Evolutionary conservation across 2,888 invertebrate species (phyloP).

Genomic region (Chironomus riparius): DNA sequence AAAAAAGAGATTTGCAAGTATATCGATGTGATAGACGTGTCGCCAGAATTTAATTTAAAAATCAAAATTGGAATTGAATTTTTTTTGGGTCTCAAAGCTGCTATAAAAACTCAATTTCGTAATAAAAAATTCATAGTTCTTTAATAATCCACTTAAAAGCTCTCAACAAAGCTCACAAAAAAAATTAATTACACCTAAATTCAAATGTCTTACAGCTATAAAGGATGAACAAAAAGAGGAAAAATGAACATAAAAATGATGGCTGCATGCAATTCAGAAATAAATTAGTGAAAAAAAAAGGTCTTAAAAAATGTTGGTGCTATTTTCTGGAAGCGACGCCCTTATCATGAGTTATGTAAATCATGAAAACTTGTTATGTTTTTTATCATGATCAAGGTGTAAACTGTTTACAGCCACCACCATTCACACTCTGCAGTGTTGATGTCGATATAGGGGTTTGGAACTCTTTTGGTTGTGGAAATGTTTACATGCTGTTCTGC

Average conservation of each 20-base stretch:
- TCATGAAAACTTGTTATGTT: constrained; percentile 14
- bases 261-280: constrained; percentile 23
- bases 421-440: background rate
- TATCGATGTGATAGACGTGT: too few relatives aligned
- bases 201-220: background rate
- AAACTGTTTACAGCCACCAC: constrained; percentile 8
- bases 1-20: too few relatives aligned
- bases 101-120: too few relatives aligned
- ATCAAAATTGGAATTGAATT: too few relatives aligned
- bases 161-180: too few relatives aligned
- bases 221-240: background rate
- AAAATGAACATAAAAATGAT: background rate
- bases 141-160: too few relatives aligned
- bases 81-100: too few relatives aligned
- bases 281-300: constrained; percentile 14
- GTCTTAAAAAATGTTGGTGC: background rate
- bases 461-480: too few relatives aligned
- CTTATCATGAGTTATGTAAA: constrained; percentile 24
- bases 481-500: background rate
- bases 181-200: background rate
- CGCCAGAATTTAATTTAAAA: too few relatives aligned
- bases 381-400: constrained; percentile 21
- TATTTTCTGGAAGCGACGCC: background rate
- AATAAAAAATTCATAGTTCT: too few relatives aligned
- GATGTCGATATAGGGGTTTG: background rate